These are phyloP conservation scores for Leptinotarsa defecta DNA, from an alignment of 1,140 invertebrate genomes.

Conservation along the genomic window DNA sequence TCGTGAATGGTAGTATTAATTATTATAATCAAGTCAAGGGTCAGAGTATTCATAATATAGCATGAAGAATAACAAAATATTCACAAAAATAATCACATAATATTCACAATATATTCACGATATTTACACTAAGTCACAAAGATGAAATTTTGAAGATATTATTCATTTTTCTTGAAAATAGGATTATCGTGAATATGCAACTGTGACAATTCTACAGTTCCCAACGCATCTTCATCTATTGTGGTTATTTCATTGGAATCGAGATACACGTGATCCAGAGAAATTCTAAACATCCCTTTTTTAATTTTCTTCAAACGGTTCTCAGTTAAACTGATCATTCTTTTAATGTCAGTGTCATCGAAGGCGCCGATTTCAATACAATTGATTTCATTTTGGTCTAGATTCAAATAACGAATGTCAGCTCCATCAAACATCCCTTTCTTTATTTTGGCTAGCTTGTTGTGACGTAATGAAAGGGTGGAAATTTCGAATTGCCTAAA, in stretches of 20 bases:
- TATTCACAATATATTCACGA: too few relatives aligned
- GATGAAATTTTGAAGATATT: too few relatives aligned
- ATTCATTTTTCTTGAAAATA: background rate
- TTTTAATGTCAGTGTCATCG: background rate
- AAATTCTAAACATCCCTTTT: background rate
- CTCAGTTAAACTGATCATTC: background rate
- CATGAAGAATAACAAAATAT: too few relatives aligned
- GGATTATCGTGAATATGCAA: background rate
- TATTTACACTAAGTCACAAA: too few relatives aligned
- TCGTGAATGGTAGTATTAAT: too few relatives aligned
- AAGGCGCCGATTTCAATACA: background rate
- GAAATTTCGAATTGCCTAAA: background rate
- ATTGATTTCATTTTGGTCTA: background rate
- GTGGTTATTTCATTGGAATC: constrained; percentile 1
- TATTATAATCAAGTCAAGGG: too few relatives aligned
- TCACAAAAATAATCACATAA: too few relatives aligned
- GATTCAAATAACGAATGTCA: background rate
- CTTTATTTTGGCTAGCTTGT: background rate
- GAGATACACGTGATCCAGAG: background rate
- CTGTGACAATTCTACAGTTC: background rate
- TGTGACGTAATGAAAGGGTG: background rate
- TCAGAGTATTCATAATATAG: too few relatives aligned
- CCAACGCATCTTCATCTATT: constrained; percentile 6
- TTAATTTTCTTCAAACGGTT: background rate
- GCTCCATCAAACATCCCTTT: constrained; percentile 1